Evolutionary conservation across 1,140 invertebrate genomes (phyloP).

Genomic region (Eueides isabella): DNA sequence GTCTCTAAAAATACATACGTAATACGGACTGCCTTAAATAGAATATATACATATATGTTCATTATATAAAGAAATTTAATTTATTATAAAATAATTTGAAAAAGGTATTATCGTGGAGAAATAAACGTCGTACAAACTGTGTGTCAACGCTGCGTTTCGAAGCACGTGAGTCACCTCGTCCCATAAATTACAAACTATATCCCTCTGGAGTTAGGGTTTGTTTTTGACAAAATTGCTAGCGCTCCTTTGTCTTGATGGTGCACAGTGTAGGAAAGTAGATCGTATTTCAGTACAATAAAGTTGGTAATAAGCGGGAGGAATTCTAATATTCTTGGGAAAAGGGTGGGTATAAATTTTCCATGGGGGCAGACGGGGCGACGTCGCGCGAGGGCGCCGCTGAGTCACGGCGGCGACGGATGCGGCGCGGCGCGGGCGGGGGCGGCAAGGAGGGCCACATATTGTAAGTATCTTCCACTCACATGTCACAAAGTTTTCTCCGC

Average conservation of each 20-base stretch:
- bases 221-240: constrained; percentile 74
- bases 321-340: constrained; percentile 73
- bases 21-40: neutral
- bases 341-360: constrained; percentile 81
- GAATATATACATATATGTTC: neutral
- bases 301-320: constrained; percentile 48
- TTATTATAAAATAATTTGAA: neutral
- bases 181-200: constrained; percentile 79
- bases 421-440: constrained; percentile 40
- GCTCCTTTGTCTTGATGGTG: constrained; percentile 71
- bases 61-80: neutral
- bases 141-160: constrained; percentile 68
- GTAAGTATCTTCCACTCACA: constrained; percentile 79
- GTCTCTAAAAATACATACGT: neutral
- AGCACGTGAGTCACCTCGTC: constrained; percentile 68
- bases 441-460: constrained; percentile 63
- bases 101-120: neutral
- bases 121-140: constrained; percentile 45
- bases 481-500: constrained; percentile 81
- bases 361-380: constrained; percentile 79
- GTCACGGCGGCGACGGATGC: constrained; percentile 64
- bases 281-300: constrained; percentile 57
- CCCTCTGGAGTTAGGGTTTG: constrained; percentile 76
- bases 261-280: constrained; percentile 48
- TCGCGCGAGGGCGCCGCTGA: constrained; percentile 78